These are phyloP conservation scores for Catharus ustulatus DNA, from an alignment of 2,797 vertebrate genomes.

Conservation along the genomic window DNA sequence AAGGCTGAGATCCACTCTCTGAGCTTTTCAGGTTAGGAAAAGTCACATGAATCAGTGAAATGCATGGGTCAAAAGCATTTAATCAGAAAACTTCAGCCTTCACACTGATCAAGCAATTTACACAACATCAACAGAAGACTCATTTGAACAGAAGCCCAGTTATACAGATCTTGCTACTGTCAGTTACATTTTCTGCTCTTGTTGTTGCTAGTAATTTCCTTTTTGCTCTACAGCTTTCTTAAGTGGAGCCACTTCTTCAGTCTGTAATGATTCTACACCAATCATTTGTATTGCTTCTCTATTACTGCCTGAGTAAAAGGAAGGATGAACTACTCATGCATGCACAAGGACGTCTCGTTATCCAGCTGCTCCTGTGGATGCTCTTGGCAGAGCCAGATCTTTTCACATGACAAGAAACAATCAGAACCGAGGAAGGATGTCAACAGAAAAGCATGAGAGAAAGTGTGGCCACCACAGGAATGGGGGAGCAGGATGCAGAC, in stretches of 20 bases:
- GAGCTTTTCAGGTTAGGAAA: slow-evolving; percentile 6
- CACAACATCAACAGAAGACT: not conserved
- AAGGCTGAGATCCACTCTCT: not conserved
- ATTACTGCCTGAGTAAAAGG: not conserved
- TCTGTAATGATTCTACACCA: not conserved
- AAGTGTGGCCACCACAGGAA: not conserved
- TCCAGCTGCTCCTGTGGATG: not conserved
- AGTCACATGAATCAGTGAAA: not conserved
- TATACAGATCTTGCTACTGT: not conserved
- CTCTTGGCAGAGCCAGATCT: not conserved
- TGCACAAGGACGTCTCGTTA: not conserved
- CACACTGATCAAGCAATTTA: not conserved
- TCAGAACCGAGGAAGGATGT: not conserved
- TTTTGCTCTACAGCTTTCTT: not conserved
- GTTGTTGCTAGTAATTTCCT: not conserved
- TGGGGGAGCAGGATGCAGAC: not conserved
- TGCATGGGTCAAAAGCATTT: not conserved
- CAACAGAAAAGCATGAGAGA: not conserved
- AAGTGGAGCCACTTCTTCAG: not conserved
- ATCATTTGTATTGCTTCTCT: not conserved
- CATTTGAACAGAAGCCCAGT: not conserved
- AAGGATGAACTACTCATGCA: not conserved
- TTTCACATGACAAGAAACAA: not conserved
- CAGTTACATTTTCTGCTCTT: not conserved
- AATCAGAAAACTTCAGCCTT: not conserved